Base-by-base conservation (phyloP, 1,140 invertebrate genomes). In the Streblospio benedicti region DNA sequence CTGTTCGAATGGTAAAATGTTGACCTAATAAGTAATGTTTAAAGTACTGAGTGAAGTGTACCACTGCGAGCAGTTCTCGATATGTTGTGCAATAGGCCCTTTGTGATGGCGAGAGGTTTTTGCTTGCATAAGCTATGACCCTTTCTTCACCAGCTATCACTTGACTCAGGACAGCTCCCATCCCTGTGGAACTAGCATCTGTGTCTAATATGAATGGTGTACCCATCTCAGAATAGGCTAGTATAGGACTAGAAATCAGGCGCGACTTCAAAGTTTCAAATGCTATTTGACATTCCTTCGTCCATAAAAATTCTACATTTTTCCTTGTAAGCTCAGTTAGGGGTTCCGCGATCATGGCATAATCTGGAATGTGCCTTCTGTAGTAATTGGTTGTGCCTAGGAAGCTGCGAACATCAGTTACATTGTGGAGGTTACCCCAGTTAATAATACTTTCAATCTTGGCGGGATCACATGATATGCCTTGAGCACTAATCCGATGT, bases 151-250 rank as follows among this genome's bases (percentile, higher is more conserved):
- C 67, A 35, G 69, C 63, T 18, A 68, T 57, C 6, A 67, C 59
- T 65, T 81, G 78, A 14, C 68, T 66, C n/a, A 81, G 49, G 4
- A 78, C 70, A 27, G 72, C 77, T 6, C 72, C 74, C 30, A 80
- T 63, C n/a, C 74, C 74, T 60, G 66, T 63, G 12, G 74, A 67
- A 38, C 70, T 73, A 23, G 76, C 77, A 67, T 82, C 80, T 0
- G 74, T 77, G 38, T 76, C 71, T 2, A 79, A 61, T 5, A 72
- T 73, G 44, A 77, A 76, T 0, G 64, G 65, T 62, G 72, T 61
- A 1, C 41, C 49, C 31, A 70, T 69, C 62, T 76, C 64, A 18
- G 73, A 71, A 47, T 65, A 68, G 30, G 45, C 25, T n/a, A 64
- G 23, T 20, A 65, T 45, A 27, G 60, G 60, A 6, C 38, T 16